Conservation (phyloP, 2,113 vertebrate genomes). For the Gobius niger region DNA sequence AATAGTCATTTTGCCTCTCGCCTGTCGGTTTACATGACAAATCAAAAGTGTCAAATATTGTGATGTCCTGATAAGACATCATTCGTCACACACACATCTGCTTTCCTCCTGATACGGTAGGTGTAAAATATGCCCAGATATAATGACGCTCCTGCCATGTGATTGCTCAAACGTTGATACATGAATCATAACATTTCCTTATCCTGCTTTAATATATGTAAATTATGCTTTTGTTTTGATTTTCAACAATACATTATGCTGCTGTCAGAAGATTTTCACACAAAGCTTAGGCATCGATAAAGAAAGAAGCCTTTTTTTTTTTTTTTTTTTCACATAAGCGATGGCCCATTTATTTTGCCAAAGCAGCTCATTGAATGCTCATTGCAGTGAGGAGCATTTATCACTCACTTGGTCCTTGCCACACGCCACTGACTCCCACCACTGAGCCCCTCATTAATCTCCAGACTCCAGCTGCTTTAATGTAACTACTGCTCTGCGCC, state of each 20-base stretch:
- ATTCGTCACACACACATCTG: too few species aligned
- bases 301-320: neutral
- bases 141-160: too few species aligned
- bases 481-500: slow-evolving; percentile 34
- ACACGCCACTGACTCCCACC: slow-evolving; percentile 18
- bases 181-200: neutral
- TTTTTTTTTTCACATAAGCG: neutral
- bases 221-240: neutral
- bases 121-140: too few species aligned
- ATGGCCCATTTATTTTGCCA: neutral
- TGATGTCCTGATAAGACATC: too few species aligned
- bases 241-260: neutral
- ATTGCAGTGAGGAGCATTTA: slow-evolving; percentile 15
- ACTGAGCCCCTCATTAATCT: slow-evolving; percentile 8
- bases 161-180: neutral
- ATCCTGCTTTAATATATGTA: neutral
- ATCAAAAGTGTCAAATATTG: too few species aligned
- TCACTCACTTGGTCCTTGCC: neutral
- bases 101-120: too few species aligned
- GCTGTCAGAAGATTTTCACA: slow-evolving; percentile 4
- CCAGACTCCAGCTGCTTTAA: slow-evolving; percentile 21
- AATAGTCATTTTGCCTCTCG: too few species aligned
- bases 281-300: neutral
- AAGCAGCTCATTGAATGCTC: neutral
- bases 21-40: too few species aligned